Evolutionary conservation across 2,113 vertebrate genomes (phyloP).

Genomic region (Podiceps cristatus): DNA sequence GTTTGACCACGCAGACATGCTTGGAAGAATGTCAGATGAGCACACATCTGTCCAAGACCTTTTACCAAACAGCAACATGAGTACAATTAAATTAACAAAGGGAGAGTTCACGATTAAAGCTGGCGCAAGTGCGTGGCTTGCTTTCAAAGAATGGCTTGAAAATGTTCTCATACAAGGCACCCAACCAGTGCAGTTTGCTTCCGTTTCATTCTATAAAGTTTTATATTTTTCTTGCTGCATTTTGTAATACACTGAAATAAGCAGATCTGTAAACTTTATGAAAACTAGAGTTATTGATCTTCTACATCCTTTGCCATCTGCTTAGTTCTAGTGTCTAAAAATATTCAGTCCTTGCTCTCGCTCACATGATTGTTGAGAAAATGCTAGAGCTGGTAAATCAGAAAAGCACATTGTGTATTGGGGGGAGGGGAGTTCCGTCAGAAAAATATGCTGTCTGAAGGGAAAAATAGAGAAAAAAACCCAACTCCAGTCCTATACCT

Average conservation of each 20-base stretch:
- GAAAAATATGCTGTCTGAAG: constrained; percentile 67
- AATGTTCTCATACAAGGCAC: not conserved
- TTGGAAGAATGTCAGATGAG: constrained; percentile 65
- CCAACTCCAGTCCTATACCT: constrained; percentile 5
- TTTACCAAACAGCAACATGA: constrained; percentile 46
- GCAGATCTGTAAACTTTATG: constrained; percentile 45
- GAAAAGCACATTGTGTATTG: constrained; percentile 67
- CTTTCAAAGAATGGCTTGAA: constrained; percentile 31
- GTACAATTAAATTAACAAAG: constrained; percentile 65
- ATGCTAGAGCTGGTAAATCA: constrained; percentile 71
- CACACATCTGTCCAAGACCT: constrained; percentile 64
- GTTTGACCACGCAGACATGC: constrained; percentile 47
- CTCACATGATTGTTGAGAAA: constrained; percentile 71
- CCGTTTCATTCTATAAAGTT: not conserved
- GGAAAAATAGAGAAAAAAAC: constrained; percentile 53
- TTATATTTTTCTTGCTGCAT: not conserved
- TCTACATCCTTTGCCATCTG: constrained; percentile 31
- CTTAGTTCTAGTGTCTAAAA: constrained; percentile 50
- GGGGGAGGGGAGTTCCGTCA: constrained; percentile 49
- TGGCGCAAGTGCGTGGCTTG: constrained; percentile 29
- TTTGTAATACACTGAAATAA: constrained; percentile 32
- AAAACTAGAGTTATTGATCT: constrained; percentile 42
- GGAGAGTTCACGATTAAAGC: constrained; percentile 26
- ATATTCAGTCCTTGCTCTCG: constrained; percentile 34
- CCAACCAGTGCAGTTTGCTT: not conserved